Evolutionary conservation across 1,140 invertebrate genomes (phyloP), one percentile per base, ranked within the genome.

Genomic region (Ceratosolen fusciceps): DNA sequence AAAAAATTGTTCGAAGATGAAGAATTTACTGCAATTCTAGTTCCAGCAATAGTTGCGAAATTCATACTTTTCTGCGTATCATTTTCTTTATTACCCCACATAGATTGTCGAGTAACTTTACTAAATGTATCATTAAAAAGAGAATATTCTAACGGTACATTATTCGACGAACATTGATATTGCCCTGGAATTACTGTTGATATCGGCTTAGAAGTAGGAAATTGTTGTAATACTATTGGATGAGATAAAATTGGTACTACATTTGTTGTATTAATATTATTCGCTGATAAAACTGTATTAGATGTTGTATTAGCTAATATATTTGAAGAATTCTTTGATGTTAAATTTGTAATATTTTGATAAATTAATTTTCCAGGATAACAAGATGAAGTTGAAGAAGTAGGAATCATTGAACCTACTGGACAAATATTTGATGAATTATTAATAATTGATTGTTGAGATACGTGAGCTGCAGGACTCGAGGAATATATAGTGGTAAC

Each of bases 61-160:
- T 95, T 95, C 88, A 93, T 93, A 81, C 92, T 92, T 85, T 92
- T 94, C 84, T 93, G 92, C 84, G 88, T 91, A 85, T 92, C 93
- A 83, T 92, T 93, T 85, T 94, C 95, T 86, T 91, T 90, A n/a
- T 92, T 86, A 29, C 87, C 91, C 92, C 93, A 93, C 88, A 94
- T 92, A 9, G 92, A 91, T 80, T 93, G 92, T 81, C 93, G 92
- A 31, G 92, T 91, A 37, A 92, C 90, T 86, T 93, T 93, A 71
- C 92, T 92, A 82, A 94, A 94, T 1, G 91, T 91, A 84, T 95
- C 94, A 83, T 95, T 95, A 83, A 97, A 96, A 9, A 96, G 91
- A 1, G 95, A 95, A 87, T 96, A 97, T 81, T 96, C 94, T 21
- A 93, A 89, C 0, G 90, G 89, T 14, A 89, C 88, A 34, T 54